phyloP scores from a whole-genome alignment of 2,888 invertebrate species.

The Rugalucina vietnamica region DNA sequence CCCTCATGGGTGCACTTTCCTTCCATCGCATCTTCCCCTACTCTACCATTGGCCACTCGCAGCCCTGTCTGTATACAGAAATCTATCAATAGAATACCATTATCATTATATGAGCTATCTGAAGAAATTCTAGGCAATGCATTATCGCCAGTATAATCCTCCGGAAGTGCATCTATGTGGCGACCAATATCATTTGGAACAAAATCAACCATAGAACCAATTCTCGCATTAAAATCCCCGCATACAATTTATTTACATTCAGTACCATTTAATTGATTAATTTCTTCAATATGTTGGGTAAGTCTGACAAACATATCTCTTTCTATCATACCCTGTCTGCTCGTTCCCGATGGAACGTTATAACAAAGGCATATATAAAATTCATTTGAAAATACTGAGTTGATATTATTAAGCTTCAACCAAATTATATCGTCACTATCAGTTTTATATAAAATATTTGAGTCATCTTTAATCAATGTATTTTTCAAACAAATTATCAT shows the following conservation, averaged over 20 bases:
- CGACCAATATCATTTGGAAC: background rate
- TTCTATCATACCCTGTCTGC: background rate
- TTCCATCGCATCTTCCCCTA: background rate
- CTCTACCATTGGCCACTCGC: background rate
- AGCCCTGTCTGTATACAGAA: background rate
- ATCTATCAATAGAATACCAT: background rate
- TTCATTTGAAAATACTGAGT: background rate
- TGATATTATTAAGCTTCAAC: background rate
- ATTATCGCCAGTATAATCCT: background rate
- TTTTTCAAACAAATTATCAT: background rate
- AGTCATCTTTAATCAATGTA: background rate
- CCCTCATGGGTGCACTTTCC: constrained; percentile 3
- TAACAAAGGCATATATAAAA: background rate
- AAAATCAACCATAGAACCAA: background rate
- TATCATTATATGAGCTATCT: background rate
- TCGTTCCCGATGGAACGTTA: background rate
- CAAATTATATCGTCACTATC: background rate
- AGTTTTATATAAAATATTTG: background rate
- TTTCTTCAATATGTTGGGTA: background rate
- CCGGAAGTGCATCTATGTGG: background rate
- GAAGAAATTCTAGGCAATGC: background rate
- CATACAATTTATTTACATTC: background rate
- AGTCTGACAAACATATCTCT: background rate
- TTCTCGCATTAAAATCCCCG: background rate
- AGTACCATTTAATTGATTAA: background rate